These are phyloP conservation scores for Spizaetus ornatus DNA, from an alignment of 2,113 vertebrate genomes.

Conservation along the genomic window DNA sequence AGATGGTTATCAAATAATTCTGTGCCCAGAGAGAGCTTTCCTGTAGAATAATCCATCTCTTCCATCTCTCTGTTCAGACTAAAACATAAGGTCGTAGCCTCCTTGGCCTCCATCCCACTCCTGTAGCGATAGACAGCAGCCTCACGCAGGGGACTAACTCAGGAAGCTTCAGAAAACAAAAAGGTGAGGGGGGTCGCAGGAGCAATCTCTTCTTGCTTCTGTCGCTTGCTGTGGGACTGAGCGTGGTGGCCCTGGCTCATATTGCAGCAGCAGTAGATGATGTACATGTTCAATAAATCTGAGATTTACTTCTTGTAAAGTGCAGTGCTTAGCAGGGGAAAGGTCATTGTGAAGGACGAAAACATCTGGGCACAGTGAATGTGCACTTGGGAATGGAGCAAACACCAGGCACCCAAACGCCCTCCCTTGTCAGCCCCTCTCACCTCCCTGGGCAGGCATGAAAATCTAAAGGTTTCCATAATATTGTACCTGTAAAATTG, in stretches of 20 bases:
- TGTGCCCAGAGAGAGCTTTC: neutral
- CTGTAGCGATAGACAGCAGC: neutral
- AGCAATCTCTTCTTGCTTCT: neutral
- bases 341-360: neutral
- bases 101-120: neutral
- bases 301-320: neutral
- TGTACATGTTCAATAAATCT: neutral
- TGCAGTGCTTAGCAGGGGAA: neutral
- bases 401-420: neutral
- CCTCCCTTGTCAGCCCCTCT: neutral
- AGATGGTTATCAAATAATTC: neutral
- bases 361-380: neutral
- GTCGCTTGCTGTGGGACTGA: neutral
- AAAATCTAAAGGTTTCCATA: neutral
- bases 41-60: slow-evolving; percentile 5
- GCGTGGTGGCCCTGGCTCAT: neutral
- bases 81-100: neutral
- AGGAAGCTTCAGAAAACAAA: neutral
- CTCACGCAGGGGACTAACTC: neutral
- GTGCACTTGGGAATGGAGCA: neutral
- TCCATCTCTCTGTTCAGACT: neutral
- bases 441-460: neutral
- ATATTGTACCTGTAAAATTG: neutral
- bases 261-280: neutral
- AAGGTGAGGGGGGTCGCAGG: neutral